phyloP scores from a whole-genome alignment of 2,797 vertebrate species.

The Pterois miles region DNA sequence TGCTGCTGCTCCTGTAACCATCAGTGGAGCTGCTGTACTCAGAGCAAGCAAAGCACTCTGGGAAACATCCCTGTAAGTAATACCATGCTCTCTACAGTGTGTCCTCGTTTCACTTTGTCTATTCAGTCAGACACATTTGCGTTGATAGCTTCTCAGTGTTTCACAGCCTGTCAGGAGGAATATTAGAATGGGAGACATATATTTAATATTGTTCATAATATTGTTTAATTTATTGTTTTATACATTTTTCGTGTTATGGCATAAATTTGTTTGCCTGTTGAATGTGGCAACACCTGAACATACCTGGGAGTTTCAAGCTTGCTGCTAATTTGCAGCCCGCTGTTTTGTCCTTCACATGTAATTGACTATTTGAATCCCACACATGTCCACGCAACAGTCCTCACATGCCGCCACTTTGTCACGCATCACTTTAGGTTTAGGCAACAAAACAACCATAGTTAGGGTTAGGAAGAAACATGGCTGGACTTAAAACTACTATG shows the following conservation, averaged over 20 bases:
- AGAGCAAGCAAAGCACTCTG: constrained; percentile 13
- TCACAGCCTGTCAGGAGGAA: no score
- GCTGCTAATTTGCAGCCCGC: neutral
- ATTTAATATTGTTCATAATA: neutral
- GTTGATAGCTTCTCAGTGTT: neutral
- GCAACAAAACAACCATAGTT: no score
- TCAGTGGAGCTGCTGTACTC: constrained; percentile 41
- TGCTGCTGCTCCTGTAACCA: constrained; percentile 66
- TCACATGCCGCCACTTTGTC: no score
- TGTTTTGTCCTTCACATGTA: neutral
- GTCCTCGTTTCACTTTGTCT: neutral
- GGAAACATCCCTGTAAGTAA: constrained; percentile 71
- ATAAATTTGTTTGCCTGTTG: neutral
- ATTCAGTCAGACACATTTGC: neutral
- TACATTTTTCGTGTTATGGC: neutral
- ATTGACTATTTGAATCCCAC: neutral
- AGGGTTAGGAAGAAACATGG: no score
- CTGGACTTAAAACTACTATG: no score
- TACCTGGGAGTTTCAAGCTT: no score
- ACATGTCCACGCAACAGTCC: no score
- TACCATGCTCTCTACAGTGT: neutral
- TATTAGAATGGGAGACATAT: neutral
- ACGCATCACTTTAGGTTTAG: no score
- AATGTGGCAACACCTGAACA: no score
- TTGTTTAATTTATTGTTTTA: neutral